Conservation (phyloP, 2,113 vertebrate species). For the Stigmatopora argus region DNA sequence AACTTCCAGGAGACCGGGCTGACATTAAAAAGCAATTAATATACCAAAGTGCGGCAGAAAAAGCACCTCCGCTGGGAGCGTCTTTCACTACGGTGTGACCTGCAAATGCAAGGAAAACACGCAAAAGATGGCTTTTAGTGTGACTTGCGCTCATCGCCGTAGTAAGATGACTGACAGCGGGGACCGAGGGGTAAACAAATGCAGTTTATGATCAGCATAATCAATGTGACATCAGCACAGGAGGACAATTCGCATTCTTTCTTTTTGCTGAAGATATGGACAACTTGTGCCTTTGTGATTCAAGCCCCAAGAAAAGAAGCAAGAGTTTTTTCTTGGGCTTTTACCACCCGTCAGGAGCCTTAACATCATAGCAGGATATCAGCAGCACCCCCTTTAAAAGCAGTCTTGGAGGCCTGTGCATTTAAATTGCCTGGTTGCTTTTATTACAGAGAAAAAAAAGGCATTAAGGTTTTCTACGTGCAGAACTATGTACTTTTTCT, state of each 20-base stretch:
- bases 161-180: constrained; percentile 66
- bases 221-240: constrained; percentile 76
- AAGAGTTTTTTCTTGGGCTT: constrained; percentile 47
- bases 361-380: constrained; percentile 49
- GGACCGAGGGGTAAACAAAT: constrained; percentile 65
- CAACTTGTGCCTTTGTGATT: constrained; percentile 39
- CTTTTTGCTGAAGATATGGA: constrained; percentile 31
- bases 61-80: constrained; percentile 52
- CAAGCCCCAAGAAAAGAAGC: constrained; percentile 15
- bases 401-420: constrained; percentile 53
- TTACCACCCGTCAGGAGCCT: constrained; percentile 47
- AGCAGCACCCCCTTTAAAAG: constrained; percentile 61
- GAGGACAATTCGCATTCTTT: constrained; percentile 54
- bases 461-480: constrained; percentile 14
- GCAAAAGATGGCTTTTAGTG: constrained; percentile 71
- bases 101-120: constrained; percentile 58
- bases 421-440: constrained; percentile 27
- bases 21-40: constrained; percentile 80
- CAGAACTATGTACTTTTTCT: constrained; percentile 3
- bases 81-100: constrained; percentile 36
- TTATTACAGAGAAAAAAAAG: constrained; percentile 41
- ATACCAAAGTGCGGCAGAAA: constrained; percentile 49
- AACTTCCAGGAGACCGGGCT: constrained; percentile 55
- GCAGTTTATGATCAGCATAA: constrained; percentile 73
- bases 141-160: constrained; percentile 54